Conservation (phyloP, 1,140 invertebrate genomes). For the Geopemphigus sp. region DNA sequence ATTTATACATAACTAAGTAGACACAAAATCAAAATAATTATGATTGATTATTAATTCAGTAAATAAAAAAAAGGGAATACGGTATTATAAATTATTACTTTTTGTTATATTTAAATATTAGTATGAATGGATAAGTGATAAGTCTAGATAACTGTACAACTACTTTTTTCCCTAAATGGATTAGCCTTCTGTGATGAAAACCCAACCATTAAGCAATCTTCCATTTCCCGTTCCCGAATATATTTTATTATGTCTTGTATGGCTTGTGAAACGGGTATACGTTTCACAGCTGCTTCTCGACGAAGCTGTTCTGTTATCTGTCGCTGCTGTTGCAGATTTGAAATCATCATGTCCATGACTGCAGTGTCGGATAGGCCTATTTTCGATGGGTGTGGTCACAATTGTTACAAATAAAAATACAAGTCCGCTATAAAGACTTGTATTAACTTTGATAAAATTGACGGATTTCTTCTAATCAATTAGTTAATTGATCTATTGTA, state of each 20-base stretch:
- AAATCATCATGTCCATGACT: conserved; percentile 87
- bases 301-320: conserved; percentile 90
- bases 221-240: conserved; percentile 87
- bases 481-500: background rate
- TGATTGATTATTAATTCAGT: conserved; percentile 13
- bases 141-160: conserved; percentile 75
- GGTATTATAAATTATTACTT: background rate
- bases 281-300: conserved; percentile 84
- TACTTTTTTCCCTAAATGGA: conserved; percentile 95
- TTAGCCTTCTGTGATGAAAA: conserved; percentile 95
- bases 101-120: background rate
- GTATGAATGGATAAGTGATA: background rate
- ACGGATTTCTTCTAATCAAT: background rate
- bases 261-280: conserved; percentile 83
- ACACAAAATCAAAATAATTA: conserved; percentile 9
- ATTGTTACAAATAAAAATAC: conserved; percentile 15
- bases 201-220: conserved; percentile 92
- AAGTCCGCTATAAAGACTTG: conserved; percentile 35
- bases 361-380: conserved; percentile 80
- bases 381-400: conserved; percentile 56
- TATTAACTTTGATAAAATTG: background rate
- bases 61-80: background rate
- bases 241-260: conserved; percentile 92
- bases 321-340: conserved; percentile 86
- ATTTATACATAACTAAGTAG: background rate